These are phyloP conservation scores for Aphis craccivora DNA, from an alignment of 1,140 invertebrate species.

Conservation along the genomic window DNA sequence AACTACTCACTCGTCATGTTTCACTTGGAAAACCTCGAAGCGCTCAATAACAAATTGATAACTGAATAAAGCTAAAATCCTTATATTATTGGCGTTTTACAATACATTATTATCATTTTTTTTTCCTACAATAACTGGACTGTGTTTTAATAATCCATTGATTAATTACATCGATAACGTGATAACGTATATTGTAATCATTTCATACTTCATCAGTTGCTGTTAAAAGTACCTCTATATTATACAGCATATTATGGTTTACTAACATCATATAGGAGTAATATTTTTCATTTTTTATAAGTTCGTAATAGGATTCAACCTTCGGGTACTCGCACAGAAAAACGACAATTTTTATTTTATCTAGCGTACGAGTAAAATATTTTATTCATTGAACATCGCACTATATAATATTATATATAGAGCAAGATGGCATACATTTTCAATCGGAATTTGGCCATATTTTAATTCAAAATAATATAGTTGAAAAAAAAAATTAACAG, in stretches of 20 bases:
- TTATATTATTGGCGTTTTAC: too few relatives aligned
- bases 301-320: neutral
- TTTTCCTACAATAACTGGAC: too few relatives aligned
- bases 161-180: neutral
- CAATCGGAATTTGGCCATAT: neutral
- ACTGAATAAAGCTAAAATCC: too few relatives aligned
- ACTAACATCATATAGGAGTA: neutral
- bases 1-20: too few relatives aligned
- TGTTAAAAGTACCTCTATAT: too few relatives aligned
- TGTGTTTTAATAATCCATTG: neutral
- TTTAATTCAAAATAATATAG: neutral
- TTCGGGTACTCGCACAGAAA: neutral
- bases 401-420: neutral
- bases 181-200: too few relatives aligned
- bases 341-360: neutral
- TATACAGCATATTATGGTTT: too few relatives aligned
- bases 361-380: slow-evolving; percentile 23
- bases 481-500: slow-evolving; percentile 22
- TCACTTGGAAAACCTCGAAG: too few relatives aligned
- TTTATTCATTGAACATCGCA: slow-evolving; percentile 11
- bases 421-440: neutral
- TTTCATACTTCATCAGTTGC: too few relatives aligned
- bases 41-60: too few relatives aligned
- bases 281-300: neutral
- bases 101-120: too few relatives aligned